Evolutionary conservation across 1,140 invertebrate species (phyloP).

Genomic region (Paraescarpia echinospica): DNA sequence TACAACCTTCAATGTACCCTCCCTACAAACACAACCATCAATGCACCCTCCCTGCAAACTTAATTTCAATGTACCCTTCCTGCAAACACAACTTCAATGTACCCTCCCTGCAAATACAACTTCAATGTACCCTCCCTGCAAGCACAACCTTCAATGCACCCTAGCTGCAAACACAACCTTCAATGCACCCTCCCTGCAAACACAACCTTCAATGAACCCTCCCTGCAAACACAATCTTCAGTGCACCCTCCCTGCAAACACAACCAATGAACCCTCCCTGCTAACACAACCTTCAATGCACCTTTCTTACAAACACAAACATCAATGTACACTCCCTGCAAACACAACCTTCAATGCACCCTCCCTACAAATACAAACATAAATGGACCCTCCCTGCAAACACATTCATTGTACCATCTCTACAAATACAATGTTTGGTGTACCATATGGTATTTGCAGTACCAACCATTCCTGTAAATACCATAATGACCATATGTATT

Average conservation of each 20-base stretch:
- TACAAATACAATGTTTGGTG: constrained; percentile 65
- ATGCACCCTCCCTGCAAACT: not conserved
- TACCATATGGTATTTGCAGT: no score
- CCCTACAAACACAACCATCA: constrained; percentile 8
- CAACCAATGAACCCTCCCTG: not conserved
- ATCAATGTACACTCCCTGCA: constrained; percentile 2
- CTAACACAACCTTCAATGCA: constrained; percentile 66
- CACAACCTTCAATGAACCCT: constrained; percentile 9
- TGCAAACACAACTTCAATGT: constrained; percentile 10
- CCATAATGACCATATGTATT: no score
- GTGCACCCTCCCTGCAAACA: constrained; percentile 20
- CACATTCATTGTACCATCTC: not conserved
- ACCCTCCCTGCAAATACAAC: constrained; percentile 20
- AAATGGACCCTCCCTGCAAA: constrained; percentile 20
- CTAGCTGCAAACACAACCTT: constrained; percentile 50
- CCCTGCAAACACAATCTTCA: constrained; percentile 12
- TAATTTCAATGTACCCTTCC: constrained; percentile 17
- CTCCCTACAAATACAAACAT: not conserved
- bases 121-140: not conserved
- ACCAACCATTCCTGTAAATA: no score
- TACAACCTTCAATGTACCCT: constrained; percentile 18
- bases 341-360: not conserved
- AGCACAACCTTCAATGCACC: constrained; percentile 70
- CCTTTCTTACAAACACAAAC: constrained; percentile 60
- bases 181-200: not conserved